A percentile compares a stretch with the other conserved stretches of the same genome.
phyloP scores from a whole-genome alignment of 2,888 invertebrate genomes.

The Drosophila rubida region DNA sequence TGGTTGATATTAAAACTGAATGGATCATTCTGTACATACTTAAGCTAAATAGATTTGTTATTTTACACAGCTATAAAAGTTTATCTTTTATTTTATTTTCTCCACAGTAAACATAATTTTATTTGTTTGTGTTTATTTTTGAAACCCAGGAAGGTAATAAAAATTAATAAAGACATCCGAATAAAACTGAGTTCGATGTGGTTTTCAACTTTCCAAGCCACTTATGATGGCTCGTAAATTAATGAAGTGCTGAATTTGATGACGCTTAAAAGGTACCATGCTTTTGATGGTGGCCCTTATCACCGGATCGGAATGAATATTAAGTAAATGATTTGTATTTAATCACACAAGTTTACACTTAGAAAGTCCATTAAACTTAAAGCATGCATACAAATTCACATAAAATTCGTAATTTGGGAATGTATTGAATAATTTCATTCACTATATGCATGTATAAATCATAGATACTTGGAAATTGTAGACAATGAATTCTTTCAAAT shows the following conservation, averaged over 20 bases:
- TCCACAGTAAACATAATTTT: not conserved
- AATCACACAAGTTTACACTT: not conserved
- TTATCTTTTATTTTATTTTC: not conserved
- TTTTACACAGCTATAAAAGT: not conserved
- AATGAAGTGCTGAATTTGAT: conserved; percentile 48
- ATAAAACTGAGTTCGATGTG: conserved; percentile 20
- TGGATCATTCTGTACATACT: not conserved
- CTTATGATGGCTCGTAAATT: conserved; percentile 48
- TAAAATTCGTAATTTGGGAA: too few species aligned
- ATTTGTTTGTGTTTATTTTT: not conserved
- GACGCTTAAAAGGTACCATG: conserved; percentile 41
- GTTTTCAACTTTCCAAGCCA: not conserved
- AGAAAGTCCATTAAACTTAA: too few species aligned
- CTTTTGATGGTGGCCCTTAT: conserved; percentile 36
- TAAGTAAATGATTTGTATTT: conserved; percentile 32
- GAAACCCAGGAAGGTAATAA: not conserved
- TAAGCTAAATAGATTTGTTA: not conserved
- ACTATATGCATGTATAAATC: too few species aligned
- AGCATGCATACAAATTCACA: too few species aligned
- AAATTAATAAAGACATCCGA: conserved; percentile 32
- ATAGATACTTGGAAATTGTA: too few species aligned
- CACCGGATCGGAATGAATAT: conserved; percentile 25
- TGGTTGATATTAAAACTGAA: not conserved
- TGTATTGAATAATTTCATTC: too few species aligned
- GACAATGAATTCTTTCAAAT: too few species aligned